Evolutionary conservation across 2,888 invertebrate species (phyloP).

Genomic region (Saturnia japonica): DNA sequence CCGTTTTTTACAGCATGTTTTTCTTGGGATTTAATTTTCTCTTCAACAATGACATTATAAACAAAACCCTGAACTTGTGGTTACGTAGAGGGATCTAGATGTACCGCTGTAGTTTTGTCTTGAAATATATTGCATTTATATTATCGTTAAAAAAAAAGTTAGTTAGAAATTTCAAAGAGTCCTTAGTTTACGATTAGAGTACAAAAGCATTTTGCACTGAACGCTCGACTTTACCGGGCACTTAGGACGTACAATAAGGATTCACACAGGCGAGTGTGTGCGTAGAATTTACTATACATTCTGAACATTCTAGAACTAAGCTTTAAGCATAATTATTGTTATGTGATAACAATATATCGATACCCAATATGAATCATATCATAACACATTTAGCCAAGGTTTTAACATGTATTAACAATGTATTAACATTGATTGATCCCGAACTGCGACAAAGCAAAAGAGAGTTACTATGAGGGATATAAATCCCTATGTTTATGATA

Average conservation of each 20-base stretch:
- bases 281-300: background rate
- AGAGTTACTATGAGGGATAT: no score
- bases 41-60: background rate
- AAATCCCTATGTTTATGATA: no score
- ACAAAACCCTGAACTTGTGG: background rate
- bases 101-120: background rate
- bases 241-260: background rate
- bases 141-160: background rate
- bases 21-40: no score
- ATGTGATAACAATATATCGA: background rate
- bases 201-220: background rate
- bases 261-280: background rate
- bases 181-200: background rate
- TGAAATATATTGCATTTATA: no score
- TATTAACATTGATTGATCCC: no score
- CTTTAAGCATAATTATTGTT: background rate
- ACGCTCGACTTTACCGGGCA: background rate
- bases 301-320: background rate
- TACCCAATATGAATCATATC: no score
- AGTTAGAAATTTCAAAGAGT: background rate
- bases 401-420: no score
- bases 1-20: no score
- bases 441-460: no score
- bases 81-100: background rate
- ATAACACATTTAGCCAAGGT: no score